phyloP scores from a whole-genome alignment of 2,888 invertebrate species.

The Thymelicus lineola region DNA sequence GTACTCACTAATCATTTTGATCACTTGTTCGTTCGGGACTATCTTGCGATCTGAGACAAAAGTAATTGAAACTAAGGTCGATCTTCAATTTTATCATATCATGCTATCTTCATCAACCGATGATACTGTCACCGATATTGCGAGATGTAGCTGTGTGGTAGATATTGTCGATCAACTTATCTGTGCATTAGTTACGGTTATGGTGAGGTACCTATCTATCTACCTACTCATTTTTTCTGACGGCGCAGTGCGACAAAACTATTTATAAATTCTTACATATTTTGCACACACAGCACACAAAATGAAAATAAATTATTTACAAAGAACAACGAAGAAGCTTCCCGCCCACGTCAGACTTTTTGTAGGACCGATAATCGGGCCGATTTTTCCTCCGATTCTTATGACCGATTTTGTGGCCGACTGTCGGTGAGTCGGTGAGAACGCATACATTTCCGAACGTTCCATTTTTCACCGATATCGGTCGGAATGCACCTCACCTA shows the following conservation, averaged over 20 bases:
- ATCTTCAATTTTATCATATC: constrained; percentile 76
- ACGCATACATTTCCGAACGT: too few species aligned
- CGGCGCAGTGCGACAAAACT: not conserved
- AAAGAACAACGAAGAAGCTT: too few species aligned
- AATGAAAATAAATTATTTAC: too few species aligned
- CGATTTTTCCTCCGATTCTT: too few species aligned
- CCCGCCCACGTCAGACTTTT: too few species aligned
- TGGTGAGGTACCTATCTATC: not conserved
- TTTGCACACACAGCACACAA: not conserved
- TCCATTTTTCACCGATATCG: too few species aligned
- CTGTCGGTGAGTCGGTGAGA: too few species aligned
- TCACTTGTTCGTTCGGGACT: constrained; percentile 56
- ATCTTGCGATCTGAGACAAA: constrained; percentile 62
- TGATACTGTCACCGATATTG: constrained; percentile 63
- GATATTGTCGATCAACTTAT: constrained; percentile 75
- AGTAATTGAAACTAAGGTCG: constrained; percentile 59
- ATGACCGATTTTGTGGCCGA: too few species aligned
- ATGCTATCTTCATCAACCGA: constrained; percentile 54
- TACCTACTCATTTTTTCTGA: not conserved
- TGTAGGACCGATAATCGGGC: too few species aligned
- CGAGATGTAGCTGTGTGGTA: constrained; percentile 52
- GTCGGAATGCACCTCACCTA: too few species aligned
- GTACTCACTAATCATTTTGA: constrained; percentile 76
- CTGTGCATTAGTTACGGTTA: constrained; percentile 42
- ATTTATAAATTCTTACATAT: not conserved